Base-by-base conservation (phyloP, 30 jellyfish, hydroid and myxozoan genomes). In the Haliclystus octoradiatus region DNA sequence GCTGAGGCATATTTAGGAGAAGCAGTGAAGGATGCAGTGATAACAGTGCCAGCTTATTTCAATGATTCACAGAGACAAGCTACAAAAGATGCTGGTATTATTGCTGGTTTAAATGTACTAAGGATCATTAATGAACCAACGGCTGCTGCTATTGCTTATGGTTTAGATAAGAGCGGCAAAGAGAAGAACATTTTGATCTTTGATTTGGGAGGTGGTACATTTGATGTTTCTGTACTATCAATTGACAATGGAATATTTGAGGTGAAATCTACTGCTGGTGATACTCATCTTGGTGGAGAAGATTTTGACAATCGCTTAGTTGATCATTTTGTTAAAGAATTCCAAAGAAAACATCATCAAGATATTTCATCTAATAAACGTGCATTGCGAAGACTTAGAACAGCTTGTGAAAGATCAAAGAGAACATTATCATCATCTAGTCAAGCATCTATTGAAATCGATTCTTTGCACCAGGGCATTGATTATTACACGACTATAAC, bases 111-210 rank as follows among this genome's bases (percentile, higher is more conserved):
- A 49, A 89, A 89, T 75, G 95, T 89, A 22, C 49, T 89, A 73
- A 66, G 98, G 7, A 89, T 89, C 60, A 82, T 89, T 76, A 89
- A 89, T 57, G 98, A 89, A 40, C 98, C 98, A 31, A 89, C 98
- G 9, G 98, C 98, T 60, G 98, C 98, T 75, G 98, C 98, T 40
- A 89, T 89, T 81, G 98, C 98, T 0, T 89, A 89, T 74, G 98
- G 98, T 34, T 65, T 89, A 33, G 98, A 81, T 79, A 89, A 89
- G 62, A 89, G 77, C 53, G 95, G 97, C 0, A 51, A 50, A 15
- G 98, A 89, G 72, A 81, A 86, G 31, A 80, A 89, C 71, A 94
- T 89, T 2, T 64, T 89, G 70, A 82, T 89, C 63, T 89, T 81
- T 82, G 98, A 89, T 62, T 88, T 89, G 50, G 98, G 98, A 24